phyloP scores from a whole-genome alignment of 2,113 vertebrate species.

The Nyctereutes procyonoides region DNA sequence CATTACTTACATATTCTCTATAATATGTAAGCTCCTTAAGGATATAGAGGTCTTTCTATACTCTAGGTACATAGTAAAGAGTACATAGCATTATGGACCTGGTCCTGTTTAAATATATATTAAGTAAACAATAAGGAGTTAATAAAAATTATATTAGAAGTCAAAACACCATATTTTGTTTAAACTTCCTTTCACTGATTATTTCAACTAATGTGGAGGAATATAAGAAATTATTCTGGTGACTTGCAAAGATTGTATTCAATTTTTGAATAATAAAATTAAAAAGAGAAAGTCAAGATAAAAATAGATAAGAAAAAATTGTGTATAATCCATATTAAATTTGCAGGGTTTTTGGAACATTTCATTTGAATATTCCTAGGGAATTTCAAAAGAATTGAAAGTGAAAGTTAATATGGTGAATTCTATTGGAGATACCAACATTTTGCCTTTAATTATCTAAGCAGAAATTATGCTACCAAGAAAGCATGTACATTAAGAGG shows the following conservation, averaged over 20 bases:
- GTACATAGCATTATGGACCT: background rate
- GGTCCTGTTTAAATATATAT: background rate
- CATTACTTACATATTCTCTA: background rate
- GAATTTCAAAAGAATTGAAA: background rate
- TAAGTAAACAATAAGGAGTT: background rate
- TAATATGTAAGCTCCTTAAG: background rate
- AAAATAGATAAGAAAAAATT: background rate
- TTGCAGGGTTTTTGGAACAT: background rate
- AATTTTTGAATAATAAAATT: background rate
- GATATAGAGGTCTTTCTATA: background rate
- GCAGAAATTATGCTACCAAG: background rate
- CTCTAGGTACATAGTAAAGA: background rate
- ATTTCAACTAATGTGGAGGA: background rate
- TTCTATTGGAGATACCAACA: background rate
- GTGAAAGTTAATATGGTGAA: background rate
- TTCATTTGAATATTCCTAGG: background rate
- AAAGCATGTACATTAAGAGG: background rate
- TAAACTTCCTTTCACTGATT: background rate
- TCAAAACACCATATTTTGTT: background rate
- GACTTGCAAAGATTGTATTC: background rate
- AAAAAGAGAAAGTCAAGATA: background rate
- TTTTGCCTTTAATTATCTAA: background rate
- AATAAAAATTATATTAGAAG: background rate
- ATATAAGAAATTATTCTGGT: background rate
- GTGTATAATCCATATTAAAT: background rate